A percentile compares a stretch with the other conserved stretches of the same genome.
Evolutionary conservation across 2,113 vertebrate species (phyloP).

Genomic region (Sander vitreus): DNA sequence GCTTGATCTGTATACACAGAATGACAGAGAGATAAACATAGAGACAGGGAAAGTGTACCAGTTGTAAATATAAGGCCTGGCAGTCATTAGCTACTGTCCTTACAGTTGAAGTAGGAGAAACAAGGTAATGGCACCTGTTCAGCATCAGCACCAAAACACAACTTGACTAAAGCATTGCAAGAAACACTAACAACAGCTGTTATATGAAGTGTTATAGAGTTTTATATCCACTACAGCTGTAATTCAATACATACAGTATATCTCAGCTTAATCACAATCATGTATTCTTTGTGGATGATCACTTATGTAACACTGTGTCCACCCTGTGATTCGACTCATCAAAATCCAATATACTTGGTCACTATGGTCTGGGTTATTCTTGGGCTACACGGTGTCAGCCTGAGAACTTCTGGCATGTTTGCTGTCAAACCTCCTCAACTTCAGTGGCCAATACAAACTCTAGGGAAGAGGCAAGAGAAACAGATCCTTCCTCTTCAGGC

Average conservation of each 20-base stretch:
- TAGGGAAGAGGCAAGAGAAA: neutral
- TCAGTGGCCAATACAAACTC: neutral
- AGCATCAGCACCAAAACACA: neutral
- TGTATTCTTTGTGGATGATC: neutral
- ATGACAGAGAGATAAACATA: slow-evolving; percentile 11
- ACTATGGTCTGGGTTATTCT: neutral
- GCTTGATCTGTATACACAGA: slow-evolving; percentile 35
- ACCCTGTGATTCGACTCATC: neutral
- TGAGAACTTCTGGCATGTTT: neutral
- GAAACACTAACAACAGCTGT: neutral
- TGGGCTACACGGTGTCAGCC: neutral
- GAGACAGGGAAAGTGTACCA: neutral
- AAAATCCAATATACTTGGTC: neutral
- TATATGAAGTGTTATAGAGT: neutral
- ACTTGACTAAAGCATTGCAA: neutral
- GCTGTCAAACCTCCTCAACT: neutral
- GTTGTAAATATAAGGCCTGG: slow-evolving; percentile 44
- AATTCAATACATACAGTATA: neutral
- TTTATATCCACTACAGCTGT: neutral
- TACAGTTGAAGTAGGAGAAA: neutral
- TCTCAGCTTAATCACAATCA: neutral
- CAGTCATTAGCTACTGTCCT: slow-evolving; percentile 1
- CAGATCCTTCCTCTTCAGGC: neutral
- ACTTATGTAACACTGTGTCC: neutral
- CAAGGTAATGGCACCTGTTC: slow-evolving; percentile 6